Percentiles rank a stretch among this genome's conserved stretches.
phyloP scores from a whole-genome alignment of 2,797 vertebrate species.

The Chiroxiphia lanceolata region DNA sequence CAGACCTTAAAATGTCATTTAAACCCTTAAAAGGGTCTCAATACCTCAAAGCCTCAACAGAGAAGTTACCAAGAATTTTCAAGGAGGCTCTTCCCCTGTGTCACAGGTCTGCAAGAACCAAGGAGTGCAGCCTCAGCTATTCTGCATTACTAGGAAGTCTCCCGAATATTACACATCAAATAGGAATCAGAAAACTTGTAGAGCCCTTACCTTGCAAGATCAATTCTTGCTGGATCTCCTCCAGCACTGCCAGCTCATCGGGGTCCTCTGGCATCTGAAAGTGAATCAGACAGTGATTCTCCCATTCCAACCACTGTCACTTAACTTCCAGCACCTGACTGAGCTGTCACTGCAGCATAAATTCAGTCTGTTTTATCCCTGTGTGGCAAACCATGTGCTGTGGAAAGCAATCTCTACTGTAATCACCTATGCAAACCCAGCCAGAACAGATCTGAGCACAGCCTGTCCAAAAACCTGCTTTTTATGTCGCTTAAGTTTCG shows the following conservation, averaged over 20 bases:
- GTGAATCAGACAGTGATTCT: background rate
- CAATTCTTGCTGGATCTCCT: conserved; percentile 91
- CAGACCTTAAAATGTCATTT: background rate
- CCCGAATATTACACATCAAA: background rate
- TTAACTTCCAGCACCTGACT: background rate
- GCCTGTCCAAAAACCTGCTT: background rate
- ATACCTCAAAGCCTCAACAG: background rate
- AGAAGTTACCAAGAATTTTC: background rate
- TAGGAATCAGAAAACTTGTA: accelerated
- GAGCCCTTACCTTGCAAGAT: conserved; percentile 79
- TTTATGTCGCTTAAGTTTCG: background rate
- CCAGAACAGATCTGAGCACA: accelerated
- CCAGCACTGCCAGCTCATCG: conserved; percentile 82
- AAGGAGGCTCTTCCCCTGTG: background rate
- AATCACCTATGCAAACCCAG: background rate
- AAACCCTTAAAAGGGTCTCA: background rate
- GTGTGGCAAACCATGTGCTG: accelerated
- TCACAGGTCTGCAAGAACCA: background rate
- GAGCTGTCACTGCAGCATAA: background rate
- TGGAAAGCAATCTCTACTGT: accelerated
- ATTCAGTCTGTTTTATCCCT: background rate
- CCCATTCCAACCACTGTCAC: background rate
- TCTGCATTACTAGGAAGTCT: background rate
- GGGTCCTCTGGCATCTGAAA: conserved; percentile 71
- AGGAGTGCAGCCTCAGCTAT: background rate